These are phyloP conservation scores for Drosophila sucinea DNA, from an alignment of 1,140 invertebrate species.

Conservation along the genomic window DNA sequence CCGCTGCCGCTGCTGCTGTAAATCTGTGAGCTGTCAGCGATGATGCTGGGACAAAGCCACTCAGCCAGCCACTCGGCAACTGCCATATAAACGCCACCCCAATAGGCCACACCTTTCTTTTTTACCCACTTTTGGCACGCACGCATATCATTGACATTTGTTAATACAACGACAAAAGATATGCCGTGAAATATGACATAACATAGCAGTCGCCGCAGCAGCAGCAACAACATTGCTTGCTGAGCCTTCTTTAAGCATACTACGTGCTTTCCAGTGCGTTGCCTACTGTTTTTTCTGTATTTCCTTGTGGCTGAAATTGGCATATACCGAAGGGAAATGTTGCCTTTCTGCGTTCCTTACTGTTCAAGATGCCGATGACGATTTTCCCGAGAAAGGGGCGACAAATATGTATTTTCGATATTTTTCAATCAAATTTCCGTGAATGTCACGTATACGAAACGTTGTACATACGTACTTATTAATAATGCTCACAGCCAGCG, in stretches of 20 bases:
- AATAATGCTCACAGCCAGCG: slow-evolving; percentile 51
- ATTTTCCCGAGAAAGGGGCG: slow-evolving; percentile 40
- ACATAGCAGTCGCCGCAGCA: slow-evolving; percentile 20
- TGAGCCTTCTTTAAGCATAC: neutral
- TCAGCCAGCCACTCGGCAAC: slow-evolving; percentile 20
- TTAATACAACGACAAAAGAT: slow-evolving; percentile 39
- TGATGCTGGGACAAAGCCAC: slow-evolving; percentile 54
- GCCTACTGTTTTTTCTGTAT: slow-evolving; percentile 17
- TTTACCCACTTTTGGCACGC: slow-evolving; percentile 38
- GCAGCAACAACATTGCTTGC: neutral
- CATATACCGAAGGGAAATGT: slow-evolving; percentile 61
- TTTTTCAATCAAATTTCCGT: slow-evolving; percentile 81
- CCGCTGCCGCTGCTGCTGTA: slow-evolving; percentile 38
- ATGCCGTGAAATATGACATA: slow-evolving; percentile 64
- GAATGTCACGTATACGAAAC: slow-evolving; percentile 77
- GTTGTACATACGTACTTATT: slow-evolving; percentile 61
- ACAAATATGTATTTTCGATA: slow-evolving; percentile 62
- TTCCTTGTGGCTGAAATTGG: slow-evolving; percentile 42
- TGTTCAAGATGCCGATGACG: neutral
- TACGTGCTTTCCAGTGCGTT: slow-evolving; percentile 44
- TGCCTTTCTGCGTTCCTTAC: neutral
- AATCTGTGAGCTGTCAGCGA: slow-evolving; percentile 73
- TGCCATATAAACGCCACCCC: slow-evolving; percentile 23
- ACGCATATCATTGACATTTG: slow-evolving; percentile 54
- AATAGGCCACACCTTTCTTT: slow-evolving; percentile 12